Conservation (phyloP, 2,113 vertebrate species). For the Phylloscopus trochiloides region DNA sequence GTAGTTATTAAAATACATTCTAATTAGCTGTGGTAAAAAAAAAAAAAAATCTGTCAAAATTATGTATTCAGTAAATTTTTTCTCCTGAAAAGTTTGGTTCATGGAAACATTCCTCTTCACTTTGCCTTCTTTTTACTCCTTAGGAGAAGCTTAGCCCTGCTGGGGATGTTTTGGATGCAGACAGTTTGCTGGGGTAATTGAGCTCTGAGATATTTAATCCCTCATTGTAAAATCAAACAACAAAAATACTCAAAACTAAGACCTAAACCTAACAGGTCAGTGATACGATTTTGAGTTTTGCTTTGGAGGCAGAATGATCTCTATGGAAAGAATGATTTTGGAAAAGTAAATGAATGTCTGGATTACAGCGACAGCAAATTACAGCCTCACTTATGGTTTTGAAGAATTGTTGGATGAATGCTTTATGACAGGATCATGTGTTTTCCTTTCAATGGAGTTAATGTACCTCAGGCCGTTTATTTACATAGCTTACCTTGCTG, state of each 20-base stretch:
- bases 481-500: neutral
- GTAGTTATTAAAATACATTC: neutral
- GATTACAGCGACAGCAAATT: neutral
- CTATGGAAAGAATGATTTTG: neutral
- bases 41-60: neutral
- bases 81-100: neutral
- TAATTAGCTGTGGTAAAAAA: neutral
- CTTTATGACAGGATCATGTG: neutral
- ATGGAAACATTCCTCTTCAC: neutral
- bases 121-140: neutral
- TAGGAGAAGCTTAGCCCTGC: neutral
- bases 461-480: neutral
- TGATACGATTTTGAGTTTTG: neutral
- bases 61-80: neutral
- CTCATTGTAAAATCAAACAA: neutral
- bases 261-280: neutral
- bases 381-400: neutral
- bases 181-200: neutral
- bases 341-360: neutral
- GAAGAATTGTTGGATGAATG: neutral
- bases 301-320: neutral
- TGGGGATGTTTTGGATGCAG: neutral
- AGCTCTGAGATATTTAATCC: neutral
- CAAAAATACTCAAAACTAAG: neutral
- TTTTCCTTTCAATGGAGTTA: neutral